Conservation (phyloP, 2,888 invertebrate species). For the Dolomedes plantarius region DNA sequence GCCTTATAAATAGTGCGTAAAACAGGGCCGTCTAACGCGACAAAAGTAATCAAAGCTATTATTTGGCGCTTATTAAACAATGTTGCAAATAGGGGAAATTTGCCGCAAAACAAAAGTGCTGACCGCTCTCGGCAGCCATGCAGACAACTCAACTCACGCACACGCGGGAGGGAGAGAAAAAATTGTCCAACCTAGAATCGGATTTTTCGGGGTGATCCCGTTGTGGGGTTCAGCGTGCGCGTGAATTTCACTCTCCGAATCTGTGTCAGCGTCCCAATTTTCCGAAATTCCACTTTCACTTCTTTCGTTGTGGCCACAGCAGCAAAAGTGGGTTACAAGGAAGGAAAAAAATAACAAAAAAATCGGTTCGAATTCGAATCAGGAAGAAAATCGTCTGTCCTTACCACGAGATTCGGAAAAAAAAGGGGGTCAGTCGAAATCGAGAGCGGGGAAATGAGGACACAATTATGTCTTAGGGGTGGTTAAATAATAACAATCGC, state of each 20-base stretch:
- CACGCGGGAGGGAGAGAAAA: too few species aligned
- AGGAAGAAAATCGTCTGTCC: slow-evolving; percentile 8
- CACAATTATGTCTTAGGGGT: slow-evolving; percentile 9
- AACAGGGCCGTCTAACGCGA: background rate
- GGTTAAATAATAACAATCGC: slow-evolving; percentile 10
- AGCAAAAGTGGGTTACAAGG: slow-evolving; percentile 47
- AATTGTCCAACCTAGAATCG: slow-evolving; percentile 38
- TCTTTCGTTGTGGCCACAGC: background rate
- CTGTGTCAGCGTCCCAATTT: slow-evolving; percentile 34
- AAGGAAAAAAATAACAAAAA: slow-evolving; percentile 48
- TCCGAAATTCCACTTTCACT: slow-evolving; percentile 53
- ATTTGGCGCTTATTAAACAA: background rate
- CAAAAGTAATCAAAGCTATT: background rate
- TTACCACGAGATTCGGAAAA: background rate
- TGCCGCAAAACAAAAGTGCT: background rate
- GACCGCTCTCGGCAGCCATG: background rate
- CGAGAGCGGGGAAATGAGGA: slow-evolving; percentile 16
- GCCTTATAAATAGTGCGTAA: background rate
- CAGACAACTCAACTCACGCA: slow-evolving; percentile 34
- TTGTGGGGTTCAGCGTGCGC: background rate
- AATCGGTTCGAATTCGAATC: background rate
- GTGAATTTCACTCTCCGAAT: slow-evolving; percentile 9
- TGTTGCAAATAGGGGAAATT: background rate
- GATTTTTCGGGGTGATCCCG: background rate
- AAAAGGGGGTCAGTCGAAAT: slow-evolving; percentile 48